Conservation (phyloP, 2,888 invertebrate genomes). For the Drosophila recens region DNA sequence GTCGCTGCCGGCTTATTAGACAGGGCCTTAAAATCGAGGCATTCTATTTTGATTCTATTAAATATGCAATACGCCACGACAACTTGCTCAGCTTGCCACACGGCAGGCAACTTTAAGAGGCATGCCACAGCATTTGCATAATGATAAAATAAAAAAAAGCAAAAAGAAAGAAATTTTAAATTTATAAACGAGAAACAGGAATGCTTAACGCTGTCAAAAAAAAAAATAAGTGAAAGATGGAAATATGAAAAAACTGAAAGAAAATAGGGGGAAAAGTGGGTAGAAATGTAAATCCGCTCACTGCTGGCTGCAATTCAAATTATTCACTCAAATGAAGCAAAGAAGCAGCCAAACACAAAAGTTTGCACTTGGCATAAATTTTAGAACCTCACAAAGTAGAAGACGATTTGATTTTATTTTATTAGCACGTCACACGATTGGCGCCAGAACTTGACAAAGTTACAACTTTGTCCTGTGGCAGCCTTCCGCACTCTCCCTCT, state of each 20-base stretch:
- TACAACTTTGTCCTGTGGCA: slow-evolving; percentile 67
- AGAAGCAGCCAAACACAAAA: slow-evolving; percentile 70
- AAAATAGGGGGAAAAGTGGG: slow-evolving; percentile 1
- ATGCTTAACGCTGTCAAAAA: slow-evolving; percentile 63
- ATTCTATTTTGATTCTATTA: slow-evolving; percentile 47
- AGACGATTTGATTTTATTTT: slow-evolving; percentile 73
- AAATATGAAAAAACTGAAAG: slow-evolving; percentile 10
- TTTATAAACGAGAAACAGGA: slow-evolving; percentile 7
- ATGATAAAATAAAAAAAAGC: slow-evolving; percentile 25
- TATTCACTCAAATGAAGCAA: slow-evolving; percentile 80
- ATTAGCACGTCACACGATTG: slow-evolving; percentile 80
- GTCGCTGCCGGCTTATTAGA: slow-evolving; percentile 58
- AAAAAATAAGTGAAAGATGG: slow-evolving; percentile 34
- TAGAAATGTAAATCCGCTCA: slow-evolving; percentile 65
- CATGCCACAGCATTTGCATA: slow-evolving; percentile 66
- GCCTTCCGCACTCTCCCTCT: background rate
- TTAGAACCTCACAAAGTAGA: slow-evolving; percentile 28
- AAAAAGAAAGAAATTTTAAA: slow-evolving; percentile 28
- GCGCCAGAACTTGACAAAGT: slow-evolving; percentile 80
- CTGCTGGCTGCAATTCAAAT: slow-evolving; percentile 72
- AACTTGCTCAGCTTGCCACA: slow-evolving; percentile 8
- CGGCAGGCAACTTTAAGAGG: slow-evolving; percentile 44
- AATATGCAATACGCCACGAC: slow-evolving; percentile 51
- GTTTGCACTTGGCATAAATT: slow-evolving; percentile 78
- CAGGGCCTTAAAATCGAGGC: slow-evolving; percentile 17